A percentile compares a stretch with the other conserved stretches of the same genome.
phyloP scores from a whole-genome alignment of 2,797 vertebrate species.

The Microctenopoma lineatum region DNA sequence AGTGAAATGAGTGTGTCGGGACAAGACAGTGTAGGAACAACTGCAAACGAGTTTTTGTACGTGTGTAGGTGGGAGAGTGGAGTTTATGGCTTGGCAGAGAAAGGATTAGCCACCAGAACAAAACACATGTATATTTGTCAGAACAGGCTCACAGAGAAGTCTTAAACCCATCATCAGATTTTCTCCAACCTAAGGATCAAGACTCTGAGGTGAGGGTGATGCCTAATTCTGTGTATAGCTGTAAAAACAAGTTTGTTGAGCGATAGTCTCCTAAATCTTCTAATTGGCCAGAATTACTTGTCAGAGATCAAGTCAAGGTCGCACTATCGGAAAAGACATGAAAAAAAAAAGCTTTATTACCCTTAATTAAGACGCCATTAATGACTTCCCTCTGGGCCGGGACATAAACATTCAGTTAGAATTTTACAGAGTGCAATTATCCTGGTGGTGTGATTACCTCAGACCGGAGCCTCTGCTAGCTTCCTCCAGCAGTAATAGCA shows the following conservation, averaged over 20 bases:
- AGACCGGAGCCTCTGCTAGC: conserved; percentile 72
- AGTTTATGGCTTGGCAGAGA: conserved; percentile 39
- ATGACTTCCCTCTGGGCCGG: conserved; percentile 79
- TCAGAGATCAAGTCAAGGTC: conserved; percentile 73
- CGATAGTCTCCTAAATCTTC: conserved; percentile 32
- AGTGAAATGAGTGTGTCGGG: conserved; percentile 21
- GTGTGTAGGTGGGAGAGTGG: conserved; percentile 18
- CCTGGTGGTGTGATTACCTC: conserved; percentile 78
- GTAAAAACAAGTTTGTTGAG: conserved; percentile 61
- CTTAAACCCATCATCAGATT: conserved; percentile 43
- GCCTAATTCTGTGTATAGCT: conserved; percentile 50
- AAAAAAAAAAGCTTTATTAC: conserved; percentile 67
- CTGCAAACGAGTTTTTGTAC: conserved; percentile 20
- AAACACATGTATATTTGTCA: conserved; percentile 27
- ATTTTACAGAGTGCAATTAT: conserved; percentile 82
- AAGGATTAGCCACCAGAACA: conserved; percentile 44
- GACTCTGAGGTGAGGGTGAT: conserved; percentile 46
- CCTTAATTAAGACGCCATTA: conserved; percentile 83
- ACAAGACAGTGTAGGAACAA: conserved; percentile 7
- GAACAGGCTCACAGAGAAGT: conserved; percentile 7
- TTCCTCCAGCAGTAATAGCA: conserved; percentile 74
- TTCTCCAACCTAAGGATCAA: conserved; percentile 23
- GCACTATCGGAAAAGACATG: conserved; percentile 64
- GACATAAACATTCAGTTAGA: conserved; percentile 81
- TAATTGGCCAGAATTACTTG: conserved; percentile 45